phyloP scores from a whole-genome alignment of 1,140 invertebrate species.

The Thalassaphorura encarpata region DNA sequence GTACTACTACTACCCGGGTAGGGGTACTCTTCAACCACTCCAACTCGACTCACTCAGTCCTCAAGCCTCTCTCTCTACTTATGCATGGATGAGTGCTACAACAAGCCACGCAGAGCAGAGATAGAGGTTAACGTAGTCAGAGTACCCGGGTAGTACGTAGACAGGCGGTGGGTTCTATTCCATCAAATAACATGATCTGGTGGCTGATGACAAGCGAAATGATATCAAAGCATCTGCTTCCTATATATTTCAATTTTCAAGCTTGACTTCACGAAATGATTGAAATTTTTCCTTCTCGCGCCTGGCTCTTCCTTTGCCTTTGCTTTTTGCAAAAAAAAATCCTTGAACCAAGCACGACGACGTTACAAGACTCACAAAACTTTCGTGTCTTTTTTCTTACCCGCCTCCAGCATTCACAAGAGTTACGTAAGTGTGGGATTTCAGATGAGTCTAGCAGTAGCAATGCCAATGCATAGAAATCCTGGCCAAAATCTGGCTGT shows the following conservation, averaged over 20 bases:
- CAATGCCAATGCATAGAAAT: too few relatives aligned
- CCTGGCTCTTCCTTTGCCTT: too few relatives aligned
- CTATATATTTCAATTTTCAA: constrained; percentile 37
- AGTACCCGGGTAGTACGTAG: too few relatives aligned
- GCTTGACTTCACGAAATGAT: constrained; percentile 36
- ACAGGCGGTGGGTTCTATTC: constrained; percentile 7
- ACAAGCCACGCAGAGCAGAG: not conserved
- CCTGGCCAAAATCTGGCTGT: too few relatives aligned
- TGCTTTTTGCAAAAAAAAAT: too few relatives aligned
- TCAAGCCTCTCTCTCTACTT: not conserved
- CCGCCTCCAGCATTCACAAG: too few relatives aligned
- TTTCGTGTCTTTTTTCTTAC: too few relatives aligned
- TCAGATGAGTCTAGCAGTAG: too few relatives aligned
- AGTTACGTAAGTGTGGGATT: too few relatives aligned
- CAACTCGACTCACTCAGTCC: not conserved
- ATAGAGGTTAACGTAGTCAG: not conserved
- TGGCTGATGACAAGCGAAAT: constrained; percentile 36
- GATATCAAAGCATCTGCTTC: constrained; percentile 36
- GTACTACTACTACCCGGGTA: too few relatives aligned
- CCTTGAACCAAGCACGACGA: too few relatives aligned
- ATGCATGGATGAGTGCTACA: not conserved
- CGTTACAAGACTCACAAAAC: too few relatives aligned
- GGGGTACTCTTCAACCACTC: not conserved
- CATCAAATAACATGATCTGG: constrained; percentile 35
- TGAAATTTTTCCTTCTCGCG: constrained; percentile 33